These are phyloP conservation scores for Pterocles gutturalis DNA, from an alignment of 2,113 vertebrate species.

Conservation along the genomic window DNA sequence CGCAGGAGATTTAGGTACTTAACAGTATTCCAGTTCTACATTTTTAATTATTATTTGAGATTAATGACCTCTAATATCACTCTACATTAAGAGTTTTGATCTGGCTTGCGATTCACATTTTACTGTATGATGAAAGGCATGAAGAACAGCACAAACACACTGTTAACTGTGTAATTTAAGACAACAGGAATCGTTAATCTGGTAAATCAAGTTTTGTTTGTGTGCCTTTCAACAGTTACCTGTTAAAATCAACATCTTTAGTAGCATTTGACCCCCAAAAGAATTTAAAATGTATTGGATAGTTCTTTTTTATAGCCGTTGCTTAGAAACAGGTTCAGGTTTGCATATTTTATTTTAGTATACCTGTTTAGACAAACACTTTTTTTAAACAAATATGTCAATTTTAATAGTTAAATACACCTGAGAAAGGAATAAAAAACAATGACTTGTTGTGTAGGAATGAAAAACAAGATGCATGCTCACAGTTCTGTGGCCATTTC, in stretches of 20 bases:
- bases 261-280: neutral
- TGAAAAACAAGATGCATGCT: neutral
- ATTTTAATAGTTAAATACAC: neutral
- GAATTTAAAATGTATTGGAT: neutral
- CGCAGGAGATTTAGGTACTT: neutral
- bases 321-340: neutral
- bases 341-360: neutral
- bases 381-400: neutral
- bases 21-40: neutral
- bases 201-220: constrained; percentile 4
- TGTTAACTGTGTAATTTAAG: neutral
- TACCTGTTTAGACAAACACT: neutral
- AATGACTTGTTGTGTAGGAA: neutral
- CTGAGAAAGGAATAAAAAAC: neutral
- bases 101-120: neutral
- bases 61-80: neutral
- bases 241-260: neutral
- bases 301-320: neutral
- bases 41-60: constrained; percentile 13
- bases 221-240: neutral
- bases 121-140: neutral
- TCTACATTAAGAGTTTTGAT: neutral
- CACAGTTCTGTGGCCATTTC: neutral
- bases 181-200: neutral
- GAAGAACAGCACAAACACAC: neutral